Conservation (phyloP, 2,888 invertebrate genomes). For the Aquatica leii region DNA sequence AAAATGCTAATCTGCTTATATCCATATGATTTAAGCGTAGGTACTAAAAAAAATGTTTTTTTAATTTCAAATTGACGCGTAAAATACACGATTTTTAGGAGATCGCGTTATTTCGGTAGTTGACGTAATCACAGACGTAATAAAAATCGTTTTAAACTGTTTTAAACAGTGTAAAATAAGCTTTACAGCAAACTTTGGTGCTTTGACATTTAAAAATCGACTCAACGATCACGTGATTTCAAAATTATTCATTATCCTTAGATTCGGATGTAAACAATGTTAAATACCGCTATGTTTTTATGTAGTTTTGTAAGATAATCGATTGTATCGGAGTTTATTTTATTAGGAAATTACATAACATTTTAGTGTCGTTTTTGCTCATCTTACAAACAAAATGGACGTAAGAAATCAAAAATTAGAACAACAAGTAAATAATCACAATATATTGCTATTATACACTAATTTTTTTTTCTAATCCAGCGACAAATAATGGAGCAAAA, state of each 20-base stretch:
- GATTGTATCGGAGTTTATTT: slow-evolving; percentile 24
- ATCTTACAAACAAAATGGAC: slow-evolving; percentile 50
- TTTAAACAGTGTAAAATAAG: not conserved
- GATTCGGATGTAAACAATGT: slow-evolving; percentile 34
- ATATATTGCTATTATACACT: slow-evolving; percentile 41
- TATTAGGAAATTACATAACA: slow-evolving; percentile 18
- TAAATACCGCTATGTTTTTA: slow-evolving; percentile 30
- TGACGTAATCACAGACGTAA: too few relatives aligned
- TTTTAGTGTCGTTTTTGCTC: slow-evolving; percentile 6
- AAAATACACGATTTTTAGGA: too few relatives aligned
- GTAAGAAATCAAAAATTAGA: slow-evolving; percentile 83
- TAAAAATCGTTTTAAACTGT: too few relatives aligned
- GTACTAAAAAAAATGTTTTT: too few relatives aligned
- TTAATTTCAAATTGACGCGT: too few relatives aligned
- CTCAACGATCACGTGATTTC: not conserved
- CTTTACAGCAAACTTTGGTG: not conserved
- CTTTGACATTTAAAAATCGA: not conserved
- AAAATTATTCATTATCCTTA: slow-evolving; percentile 3
- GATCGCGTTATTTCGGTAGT: too few relatives aligned
- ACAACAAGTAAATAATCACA: slow-evolving; percentile 80
- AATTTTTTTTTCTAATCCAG: slow-evolving; percentile 61
- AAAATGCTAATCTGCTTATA: too few relatives aligned
- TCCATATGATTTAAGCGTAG: too few relatives aligned
- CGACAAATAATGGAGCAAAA: slow-evolving; percentile 88
- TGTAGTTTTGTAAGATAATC: slow-evolving; percentile 27